phyloP scores from a whole-genome alignment of 2,113 vertebrate species.

The Ailurus styani region DNA sequence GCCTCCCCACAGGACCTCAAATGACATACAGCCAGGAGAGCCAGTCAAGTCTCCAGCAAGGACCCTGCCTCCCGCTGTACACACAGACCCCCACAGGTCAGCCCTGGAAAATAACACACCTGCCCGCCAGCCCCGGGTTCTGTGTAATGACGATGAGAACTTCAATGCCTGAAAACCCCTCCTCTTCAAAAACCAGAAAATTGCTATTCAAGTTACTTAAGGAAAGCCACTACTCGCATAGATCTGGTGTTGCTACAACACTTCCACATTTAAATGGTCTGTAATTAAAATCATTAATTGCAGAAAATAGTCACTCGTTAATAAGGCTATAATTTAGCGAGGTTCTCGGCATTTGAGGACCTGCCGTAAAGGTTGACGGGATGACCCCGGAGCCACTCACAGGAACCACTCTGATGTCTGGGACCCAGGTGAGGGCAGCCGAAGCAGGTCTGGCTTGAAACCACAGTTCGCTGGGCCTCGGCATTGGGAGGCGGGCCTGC shows the following conservation, averaged over 20 bases:
- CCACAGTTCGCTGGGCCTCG: neutral
- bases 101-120: slow-evolving; percentile 11
- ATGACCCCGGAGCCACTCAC: slow-evolving; percentile 67
- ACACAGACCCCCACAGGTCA: neutral
- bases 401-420: slow-evolving; percentile 41
- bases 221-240: slow-evolving; percentile 78
- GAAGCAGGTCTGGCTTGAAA: neutral
- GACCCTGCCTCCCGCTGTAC: neutral
- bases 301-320: slow-evolving; percentile 71
- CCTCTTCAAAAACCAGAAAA: slow-evolving; percentile 69
- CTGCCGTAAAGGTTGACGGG: slow-evolving; percentile 74
- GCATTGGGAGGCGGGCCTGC: slow-evolving; percentile 71
- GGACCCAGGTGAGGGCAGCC: neutral
- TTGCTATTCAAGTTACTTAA: slow-evolving; percentile 71
- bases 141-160: neutral
- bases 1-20: neutral
- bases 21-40: rapidly evolving
- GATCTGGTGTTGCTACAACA: slow-evolving; percentile 70
- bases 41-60: neutral
- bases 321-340: slow-evolving; percentile 78
- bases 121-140: neutral
- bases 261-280: slow-evolving; percentile 72
- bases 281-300: slow-evolving; percentile 83
- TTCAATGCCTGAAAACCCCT: slow-evolving; percentile 49
- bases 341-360: slow-evolving; percentile 69